phyloP scores from a whole-genome alignment of 2,888 invertebrate species.

The Scelioninae gen. 1 region DNA sequence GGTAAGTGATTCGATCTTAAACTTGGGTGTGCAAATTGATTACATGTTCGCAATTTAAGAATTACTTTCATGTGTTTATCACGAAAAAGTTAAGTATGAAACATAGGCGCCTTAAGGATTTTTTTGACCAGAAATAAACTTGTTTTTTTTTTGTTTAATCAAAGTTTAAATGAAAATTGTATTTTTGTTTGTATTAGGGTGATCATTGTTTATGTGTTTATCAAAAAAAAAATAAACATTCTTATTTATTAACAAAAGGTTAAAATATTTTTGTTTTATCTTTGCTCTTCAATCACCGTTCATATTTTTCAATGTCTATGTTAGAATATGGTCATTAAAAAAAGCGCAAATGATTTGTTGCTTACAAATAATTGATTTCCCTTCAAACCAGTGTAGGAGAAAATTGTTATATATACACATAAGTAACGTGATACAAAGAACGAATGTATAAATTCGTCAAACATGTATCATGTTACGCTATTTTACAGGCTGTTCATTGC shows the following conservation, averaged over 20 bases:
- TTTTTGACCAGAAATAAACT: not conserved
- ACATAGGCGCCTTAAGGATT: not conserved
- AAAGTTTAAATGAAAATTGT: too few relatives aligned
- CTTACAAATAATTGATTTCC: conserved; percentile 34
- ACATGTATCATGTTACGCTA: conserved; percentile 26
- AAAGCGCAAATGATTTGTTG: conserved; percentile 29
- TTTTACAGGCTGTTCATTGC: conserved; percentile 26
- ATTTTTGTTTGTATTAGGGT: too few relatives aligned
- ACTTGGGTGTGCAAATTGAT: conserved; percentile 9
- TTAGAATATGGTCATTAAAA: conserved; percentile 5
- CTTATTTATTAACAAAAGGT: too few relatives aligned
- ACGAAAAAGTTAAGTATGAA: not conserved
- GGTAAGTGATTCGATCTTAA: conserved; percentile 5
- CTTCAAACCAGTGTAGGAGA: not conserved
- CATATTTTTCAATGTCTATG: not conserved
- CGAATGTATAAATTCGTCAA: conserved; percentile 23
- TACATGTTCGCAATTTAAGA: conserved; percentile 10
- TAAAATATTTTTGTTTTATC: too few relatives aligned
- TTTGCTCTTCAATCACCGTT: too few relatives aligned
- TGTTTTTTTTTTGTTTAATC: not conserved
- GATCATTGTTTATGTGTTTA: too few relatives aligned
- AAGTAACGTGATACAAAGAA: conserved; percentile 25
- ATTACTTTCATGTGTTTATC: conserved; percentile 2
- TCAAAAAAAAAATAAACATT: too few relatives aligned
- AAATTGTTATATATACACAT: conserved; percentile 34